These are phyloP conservation scores for Maylandia zebra DNA, from an alignment of 2,113 vertebrate genomes.

Conservation along the genomic window DNA sequence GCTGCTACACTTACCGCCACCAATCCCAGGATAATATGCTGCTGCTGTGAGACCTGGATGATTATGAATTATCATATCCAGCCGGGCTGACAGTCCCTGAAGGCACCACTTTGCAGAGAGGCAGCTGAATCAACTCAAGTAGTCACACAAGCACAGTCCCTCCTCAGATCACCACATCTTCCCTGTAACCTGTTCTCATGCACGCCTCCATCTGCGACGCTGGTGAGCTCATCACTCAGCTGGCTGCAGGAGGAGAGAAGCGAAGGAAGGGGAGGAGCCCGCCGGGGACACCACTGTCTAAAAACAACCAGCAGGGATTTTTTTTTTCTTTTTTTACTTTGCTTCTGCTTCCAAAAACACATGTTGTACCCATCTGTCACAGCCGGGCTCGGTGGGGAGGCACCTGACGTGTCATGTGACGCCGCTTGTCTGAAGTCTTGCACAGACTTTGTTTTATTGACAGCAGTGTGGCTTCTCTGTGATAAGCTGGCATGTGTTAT, in stretches of 20 bases:
- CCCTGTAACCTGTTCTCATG: neutral
- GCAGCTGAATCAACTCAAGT: neutral
- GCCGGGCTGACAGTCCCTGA: neutral
- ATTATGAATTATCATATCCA: neutral
- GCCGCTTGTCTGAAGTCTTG: neutral
- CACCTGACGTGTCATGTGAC: neutral
- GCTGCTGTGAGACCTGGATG: neutral
- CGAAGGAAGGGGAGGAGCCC: neutral
- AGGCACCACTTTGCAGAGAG: neutral
- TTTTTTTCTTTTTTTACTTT: neutral
- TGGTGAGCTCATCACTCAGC: constrained; percentile 9
- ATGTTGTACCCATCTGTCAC: constrained; percentile 12
- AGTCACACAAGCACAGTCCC: neutral
- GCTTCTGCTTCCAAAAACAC: neutral
- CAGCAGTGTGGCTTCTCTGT: neutral
- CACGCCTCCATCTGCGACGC: constrained; percentile 1
- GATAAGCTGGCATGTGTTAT: neutral
- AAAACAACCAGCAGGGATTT: neutral
- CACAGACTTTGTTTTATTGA: neutral
- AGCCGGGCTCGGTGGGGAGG: neutral
- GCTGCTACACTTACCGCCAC: neutral
- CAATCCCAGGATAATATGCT: neutral
- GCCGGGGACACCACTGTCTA: neutral
- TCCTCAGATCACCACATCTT: neutral
- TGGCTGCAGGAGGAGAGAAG: constrained; percentile 7